phyloP scores from a whole-genome alignment of 2,113 vertebrate species.

The Oostethus manadensis region DNA sequence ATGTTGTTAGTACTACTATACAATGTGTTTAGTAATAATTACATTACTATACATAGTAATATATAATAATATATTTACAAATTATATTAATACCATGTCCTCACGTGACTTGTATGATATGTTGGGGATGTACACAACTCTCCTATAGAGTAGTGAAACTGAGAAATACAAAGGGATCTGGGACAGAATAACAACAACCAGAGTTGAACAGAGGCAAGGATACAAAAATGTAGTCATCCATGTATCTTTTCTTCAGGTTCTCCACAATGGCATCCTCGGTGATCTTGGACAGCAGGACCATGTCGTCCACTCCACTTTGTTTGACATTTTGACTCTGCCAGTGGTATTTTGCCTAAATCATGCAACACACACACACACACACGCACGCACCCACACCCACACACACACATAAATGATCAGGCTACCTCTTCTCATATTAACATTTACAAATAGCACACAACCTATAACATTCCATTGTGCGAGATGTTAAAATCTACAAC shows the following conservation, averaged over 20 bases:
- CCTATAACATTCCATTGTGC: too few species aligned
- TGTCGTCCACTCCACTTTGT: conserved; percentile 96
- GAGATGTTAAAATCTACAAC: too few species aligned
- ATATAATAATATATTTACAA: too few species aligned
- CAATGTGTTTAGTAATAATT: too few species aligned
- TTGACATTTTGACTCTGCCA: conserved; percentile 99
- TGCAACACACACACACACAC: conserved; percentile 1
- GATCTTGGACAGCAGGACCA: conserved; percentile 96
- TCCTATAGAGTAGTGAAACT: background rate
- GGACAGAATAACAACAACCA: background rate
- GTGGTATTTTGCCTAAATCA: conserved; percentile 86
- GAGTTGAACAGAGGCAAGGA: conserved; percentile 53
- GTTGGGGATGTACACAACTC: too few species aligned
- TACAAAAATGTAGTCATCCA: conserved; percentile 98
- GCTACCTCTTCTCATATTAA: too few species aligned
- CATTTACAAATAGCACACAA: too few species aligned
- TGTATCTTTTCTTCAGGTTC: conserved; percentile 94
- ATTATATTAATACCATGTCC: too few species aligned
- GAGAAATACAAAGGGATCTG: background rate
- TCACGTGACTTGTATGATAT: too few species aligned
- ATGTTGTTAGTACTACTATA: too few species aligned
- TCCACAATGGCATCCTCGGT: conserved; percentile 89
- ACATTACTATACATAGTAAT: too few species aligned
- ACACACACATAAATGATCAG: too few species aligned
- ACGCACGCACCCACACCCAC: background rate